Percentiles rank a stretch among this genome's conserved stretches.
Conservation (phyloP, 35 echinoderm and acorn worm species). For the Eucidaris tribuloides region DNA sequence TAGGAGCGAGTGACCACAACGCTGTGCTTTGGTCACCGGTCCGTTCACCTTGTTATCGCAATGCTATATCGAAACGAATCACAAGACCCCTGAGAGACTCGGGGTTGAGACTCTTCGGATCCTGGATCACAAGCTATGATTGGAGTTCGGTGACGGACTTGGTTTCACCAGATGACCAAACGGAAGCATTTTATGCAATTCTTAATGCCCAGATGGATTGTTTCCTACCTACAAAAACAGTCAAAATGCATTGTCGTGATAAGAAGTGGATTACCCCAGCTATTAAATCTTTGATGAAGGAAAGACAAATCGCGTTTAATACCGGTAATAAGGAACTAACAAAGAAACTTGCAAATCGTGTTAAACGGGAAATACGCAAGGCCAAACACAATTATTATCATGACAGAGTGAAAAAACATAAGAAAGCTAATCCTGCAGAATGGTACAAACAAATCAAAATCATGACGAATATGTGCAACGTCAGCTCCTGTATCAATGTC, state of each 20-base stretch:
- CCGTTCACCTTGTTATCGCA: neutral
- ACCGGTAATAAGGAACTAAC: neutral
- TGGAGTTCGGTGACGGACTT: slow-evolving; percentile 20
- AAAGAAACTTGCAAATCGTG: slow-evolving; percentile 5
- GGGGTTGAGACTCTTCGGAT: slow-evolving; percentile 21
- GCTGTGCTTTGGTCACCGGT: slow-evolving; percentile 38
- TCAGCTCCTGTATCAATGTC: neutral
- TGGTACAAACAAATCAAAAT: slow-evolving; percentile 54
- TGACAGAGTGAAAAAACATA: slow-evolving; percentile 35
- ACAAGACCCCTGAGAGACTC: slow-evolving; percentile 20
- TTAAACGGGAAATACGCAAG: neutral
- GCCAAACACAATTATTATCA: slow-evolving; percentile 29
- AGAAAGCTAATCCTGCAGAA: slow-evolving; percentile 45
- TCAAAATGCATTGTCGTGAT: slow-evolving; percentile 10
- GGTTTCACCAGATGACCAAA: neutral
- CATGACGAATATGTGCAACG: slow-evolving; percentile 31
- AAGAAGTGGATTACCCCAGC: slow-evolving; percentile 34
- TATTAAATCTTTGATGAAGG: neutral
- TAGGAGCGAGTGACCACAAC: slow-evolving; percentile 54
- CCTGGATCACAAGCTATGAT: slow-evolving; percentile 48
- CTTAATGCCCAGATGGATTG: slow-evolving; percentile 2
- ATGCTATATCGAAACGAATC: neutral
- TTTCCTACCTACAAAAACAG: neutral
- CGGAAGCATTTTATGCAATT: slow-evolving; percentile 21
- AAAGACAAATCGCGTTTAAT: slow-evolving; percentile 15